phyloP scores from a whole-genome alignment of 2,888 invertebrate species.

The Andrena praecox region DNA sequence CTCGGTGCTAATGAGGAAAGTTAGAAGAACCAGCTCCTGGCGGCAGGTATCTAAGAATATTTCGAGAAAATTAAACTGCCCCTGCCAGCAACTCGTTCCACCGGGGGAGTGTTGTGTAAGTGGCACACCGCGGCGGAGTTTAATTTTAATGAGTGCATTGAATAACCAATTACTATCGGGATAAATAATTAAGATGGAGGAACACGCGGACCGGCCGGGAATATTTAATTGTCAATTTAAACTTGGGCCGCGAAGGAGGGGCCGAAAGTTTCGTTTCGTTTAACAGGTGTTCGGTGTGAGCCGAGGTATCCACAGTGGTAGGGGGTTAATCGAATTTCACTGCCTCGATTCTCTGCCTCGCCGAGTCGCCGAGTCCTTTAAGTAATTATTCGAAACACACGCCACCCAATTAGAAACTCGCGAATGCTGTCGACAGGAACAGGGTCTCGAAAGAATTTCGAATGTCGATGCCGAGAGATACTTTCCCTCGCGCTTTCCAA shows the following conservation, averaged over 20 bases:
- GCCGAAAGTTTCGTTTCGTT: slow-evolving; percentile 1
- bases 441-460: too few species aligned
- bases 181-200: slow-evolving; percentile 46
- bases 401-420: too few species aligned
- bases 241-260: neutral
- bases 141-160: slow-evolving; percentile 61
- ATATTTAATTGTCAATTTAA: slow-evolving; percentile 31
- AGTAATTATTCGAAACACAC: neutral
- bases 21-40: slow-evolving; percentile 45
- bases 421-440: too few species aligned
- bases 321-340: neutral
- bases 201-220: neutral
- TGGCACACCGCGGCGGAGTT: slow-evolving; percentile 36
- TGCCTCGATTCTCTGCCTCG: neutral
- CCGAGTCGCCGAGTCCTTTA: neutral
- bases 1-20: slow-evolving; percentile 67
- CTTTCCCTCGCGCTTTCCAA: too few species aligned
- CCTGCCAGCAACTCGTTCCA: slow-evolving; percentile 15
- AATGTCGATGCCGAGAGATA: too few species aligned
- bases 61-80: slow-evolving; percentile 66
- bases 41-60: slow-evolving; percentile 61
- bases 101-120: slow-evolving; percentile 41
- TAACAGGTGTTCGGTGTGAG: neutral
- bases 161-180: slow-evolving; percentile 51
- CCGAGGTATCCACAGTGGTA: neutral